phyloP scores from a whole-genome alignment of 2,888 invertebrate species.

The Pollenia labialis region DNA sequence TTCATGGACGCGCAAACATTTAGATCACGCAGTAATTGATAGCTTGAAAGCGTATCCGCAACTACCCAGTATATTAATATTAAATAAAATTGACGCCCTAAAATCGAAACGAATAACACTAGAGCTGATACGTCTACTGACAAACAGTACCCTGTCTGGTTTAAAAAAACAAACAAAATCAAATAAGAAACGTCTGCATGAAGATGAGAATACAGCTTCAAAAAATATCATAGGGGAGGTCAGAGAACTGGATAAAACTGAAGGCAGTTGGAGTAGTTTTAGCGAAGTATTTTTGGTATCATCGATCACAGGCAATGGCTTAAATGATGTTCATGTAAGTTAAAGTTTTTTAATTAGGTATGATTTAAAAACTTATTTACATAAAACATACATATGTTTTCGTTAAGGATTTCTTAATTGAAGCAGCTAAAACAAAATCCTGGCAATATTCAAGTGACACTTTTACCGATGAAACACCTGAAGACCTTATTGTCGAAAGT shows the following conservation, averaged over 20 bases:
- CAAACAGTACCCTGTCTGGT: conserved; percentile 85
- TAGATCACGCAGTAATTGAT: conserved; percentile 89
- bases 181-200: conserved; percentile 69
- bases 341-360: too few relatives aligned
- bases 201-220: background rate
- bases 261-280: conserved; percentile 90
- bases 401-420: conserved; percentile 77
- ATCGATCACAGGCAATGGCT: conserved; percentile 90
- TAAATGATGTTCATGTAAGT: conserved; percentile 88
- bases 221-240: conserved; percentile 27
- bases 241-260: conserved; percentile 72
- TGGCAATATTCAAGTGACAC: conserved; percentile 89
- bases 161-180: conserved; percentile 77
- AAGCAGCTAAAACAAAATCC: conserved; percentile 86
- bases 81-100: conserved; percentile 94
- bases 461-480: conserved; percentile 90
- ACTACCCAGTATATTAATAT: conserved; percentile 89
- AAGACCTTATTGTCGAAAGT: conserved; percentile 88
- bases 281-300: conserved; percentile 96
- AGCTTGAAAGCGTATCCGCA: conserved; percentile 87
- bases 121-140: conserved; percentile 88
- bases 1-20: conserved; percentile 87
- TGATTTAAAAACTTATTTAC: background rate
- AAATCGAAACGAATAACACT: conserved; percentile 91
- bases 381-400: background rate